Evolutionary conservation across 1,140 invertebrate species (phyloP).

Genomic region (Drosophila lowei): DNA sequence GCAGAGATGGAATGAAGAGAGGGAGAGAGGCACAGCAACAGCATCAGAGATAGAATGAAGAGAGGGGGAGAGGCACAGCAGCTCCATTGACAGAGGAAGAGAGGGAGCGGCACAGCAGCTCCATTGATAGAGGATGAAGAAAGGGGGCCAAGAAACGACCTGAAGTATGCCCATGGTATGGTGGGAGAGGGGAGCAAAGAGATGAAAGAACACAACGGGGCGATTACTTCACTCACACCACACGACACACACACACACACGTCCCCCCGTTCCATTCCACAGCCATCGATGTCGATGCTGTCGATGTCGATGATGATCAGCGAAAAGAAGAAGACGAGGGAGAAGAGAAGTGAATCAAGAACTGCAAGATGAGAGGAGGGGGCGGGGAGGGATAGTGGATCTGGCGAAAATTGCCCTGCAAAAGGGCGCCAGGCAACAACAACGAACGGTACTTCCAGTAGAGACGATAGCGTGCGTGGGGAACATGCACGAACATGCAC

Average conservation of each 20-base stretch:
- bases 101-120: too few species aligned
- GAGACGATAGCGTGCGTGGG: not conserved
- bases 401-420: conserved; percentile 64
- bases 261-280: conserved; percentile 24
- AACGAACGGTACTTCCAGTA: conserved; percentile 54
- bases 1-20: too few species aligned
- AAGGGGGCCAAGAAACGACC: not conserved
- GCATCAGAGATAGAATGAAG: not conserved
- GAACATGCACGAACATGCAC: too few species aligned
- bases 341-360: conserved; percentile 40
- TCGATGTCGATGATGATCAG: conserved; percentile 67
- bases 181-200: conserved; percentile 11
- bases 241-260: conserved; percentile 25
- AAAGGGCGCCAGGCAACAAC: conserved; percentile 65
- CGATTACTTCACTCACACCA: conserved; percentile 76
- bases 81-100: conserved; percentile 3
- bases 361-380: conserved; percentile 13
- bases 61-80: not conserved
- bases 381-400: too few species aligned
- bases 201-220: conserved; percentile 38
- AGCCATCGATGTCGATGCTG: conserved; percentile 49
- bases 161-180: not conserved
- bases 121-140: too few species aligned
- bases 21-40: not conserved
- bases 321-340: conserved; percentile 22